These are phyloP conservation scores for Acronicta leporina DNA, from an alignment of 2,888 invertebrate species.

Conservation along the genomic window DNA sequence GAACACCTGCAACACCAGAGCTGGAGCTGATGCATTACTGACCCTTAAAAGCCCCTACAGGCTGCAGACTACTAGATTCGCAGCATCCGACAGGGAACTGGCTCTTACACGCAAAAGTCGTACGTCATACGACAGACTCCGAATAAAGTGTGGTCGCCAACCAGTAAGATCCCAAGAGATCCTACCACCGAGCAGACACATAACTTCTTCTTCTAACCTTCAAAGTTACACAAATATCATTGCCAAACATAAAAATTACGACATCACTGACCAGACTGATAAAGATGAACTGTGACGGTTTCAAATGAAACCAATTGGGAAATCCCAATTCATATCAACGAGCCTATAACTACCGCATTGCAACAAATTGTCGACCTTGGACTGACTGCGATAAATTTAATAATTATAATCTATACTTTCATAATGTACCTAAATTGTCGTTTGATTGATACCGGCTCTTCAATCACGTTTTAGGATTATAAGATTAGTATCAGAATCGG, in stretches of 20 bases:
- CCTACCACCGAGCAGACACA: too few relatives aligned
- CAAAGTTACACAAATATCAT: constrained; percentile 10
- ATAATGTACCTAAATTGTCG: not conserved
- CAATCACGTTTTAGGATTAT: not conserved
- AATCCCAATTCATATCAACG: constrained; percentile 23
- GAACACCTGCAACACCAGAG: too few relatives aligned
- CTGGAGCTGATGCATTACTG: too few relatives aligned
- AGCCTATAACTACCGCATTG: not conserved
- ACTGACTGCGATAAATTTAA: not conserved
- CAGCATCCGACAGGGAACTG: too few relatives aligned
- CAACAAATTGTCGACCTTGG: not conserved
- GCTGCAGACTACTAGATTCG: too few relatives aligned
- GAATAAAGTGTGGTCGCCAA: too few relatives aligned
- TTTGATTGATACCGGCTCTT: not conserved
- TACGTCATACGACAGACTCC: too few relatives aligned
- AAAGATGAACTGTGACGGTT: constrained; percentile 13
- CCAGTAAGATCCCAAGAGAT: too few relatives aligned
- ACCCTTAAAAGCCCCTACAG: too few relatives aligned
- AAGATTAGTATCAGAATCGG: not conserved
- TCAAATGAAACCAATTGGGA: too few relatives aligned
- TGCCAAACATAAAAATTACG: constrained; percentile 6
- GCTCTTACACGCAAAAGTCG: too few relatives aligned
- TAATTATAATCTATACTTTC: not conserved
- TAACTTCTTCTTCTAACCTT: too few relatives aligned
- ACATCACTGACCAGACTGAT: constrained; percentile 9